Evolutionary conservation across 2,888 invertebrate genomes (phyloP).

Genomic region (Poecilobothrus nobilitatus): DNA sequence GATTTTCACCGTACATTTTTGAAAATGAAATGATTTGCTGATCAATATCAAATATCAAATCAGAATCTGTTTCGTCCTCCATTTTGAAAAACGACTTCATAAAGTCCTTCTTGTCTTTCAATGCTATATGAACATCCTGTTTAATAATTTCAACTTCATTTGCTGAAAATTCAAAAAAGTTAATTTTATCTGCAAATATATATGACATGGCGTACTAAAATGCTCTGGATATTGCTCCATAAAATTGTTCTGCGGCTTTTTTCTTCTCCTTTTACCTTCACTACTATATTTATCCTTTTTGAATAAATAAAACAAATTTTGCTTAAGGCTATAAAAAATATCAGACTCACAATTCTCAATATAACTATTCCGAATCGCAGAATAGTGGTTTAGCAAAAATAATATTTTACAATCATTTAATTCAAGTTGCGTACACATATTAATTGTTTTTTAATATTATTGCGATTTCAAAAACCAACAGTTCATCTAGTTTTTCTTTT

Average conservation of each 20-base stretch:
- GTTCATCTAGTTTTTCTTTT: too few relatives aligned
- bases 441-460: too few relatives aligned
- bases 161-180: too few relatives aligned
- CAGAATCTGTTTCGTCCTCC: neutral
- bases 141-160: too few relatives aligned
- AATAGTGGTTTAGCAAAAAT: neutral
- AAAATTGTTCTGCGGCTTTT: neutral
- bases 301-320: neutral
- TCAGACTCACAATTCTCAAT: neutral
- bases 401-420: neutral
- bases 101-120: neutral
- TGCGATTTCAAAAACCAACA: too few relatives aligned
- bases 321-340: neutral
- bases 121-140: neutral
- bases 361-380: neutral
- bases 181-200: too few relatives aligned
- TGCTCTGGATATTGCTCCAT: too few relatives aligned
- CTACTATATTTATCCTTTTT: too few relatives aligned
- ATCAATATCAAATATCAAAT: neutral
- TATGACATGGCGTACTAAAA: too few relatives aligned
- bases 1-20: constrained; percentile 52
- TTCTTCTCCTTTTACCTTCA: neutral
- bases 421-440: neutral
- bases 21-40: constrained; percentile 27
- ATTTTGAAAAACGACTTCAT: neutral